Percentiles rank a stretch among this genome's conserved stretches.
Conservation (phyloP, 2,888 invertebrate species). For the Apotomis betuletana region DNA sequence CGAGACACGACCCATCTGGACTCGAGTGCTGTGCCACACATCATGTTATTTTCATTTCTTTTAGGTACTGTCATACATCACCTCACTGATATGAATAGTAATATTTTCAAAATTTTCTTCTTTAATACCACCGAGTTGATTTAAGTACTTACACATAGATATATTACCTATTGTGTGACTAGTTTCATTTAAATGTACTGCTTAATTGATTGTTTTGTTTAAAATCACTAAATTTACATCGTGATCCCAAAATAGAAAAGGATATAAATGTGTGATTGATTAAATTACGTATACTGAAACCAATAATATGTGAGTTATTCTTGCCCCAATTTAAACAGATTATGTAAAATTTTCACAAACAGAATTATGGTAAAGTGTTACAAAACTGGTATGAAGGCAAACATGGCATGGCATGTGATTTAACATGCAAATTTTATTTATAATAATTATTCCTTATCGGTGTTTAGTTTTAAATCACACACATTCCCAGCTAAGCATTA, state of each 20-base stretch:
- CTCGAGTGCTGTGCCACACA: conserved; percentile 47
- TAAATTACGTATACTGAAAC: neutral
- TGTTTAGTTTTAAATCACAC: conserved; percentile 27
- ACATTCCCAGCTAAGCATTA: conserved; percentile 73
- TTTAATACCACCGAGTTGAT: neutral
- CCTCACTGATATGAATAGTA: conserved; percentile 28
- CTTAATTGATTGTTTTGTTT: too few relatives aligned
- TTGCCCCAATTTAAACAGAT: conserved; percentile 1
- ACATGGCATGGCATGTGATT: conserved; percentile 1
- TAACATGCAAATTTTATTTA: conserved; percentile 11
- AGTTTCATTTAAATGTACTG: too few relatives aligned
- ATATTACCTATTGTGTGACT: too few relatives aligned
- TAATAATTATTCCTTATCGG: conserved; percentile 24
- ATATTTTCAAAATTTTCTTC: conserved; percentile 15
- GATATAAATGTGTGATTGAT: too few relatives aligned
- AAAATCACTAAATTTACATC: too few relatives aligned
- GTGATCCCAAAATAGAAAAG: too few relatives aligned
- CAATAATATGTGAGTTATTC: neutral
- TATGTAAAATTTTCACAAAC: conserved; percentile 18
- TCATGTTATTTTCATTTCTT: conserved; percentile 43
- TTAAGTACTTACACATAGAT: too few relatives aligned
- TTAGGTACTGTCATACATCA: conserved; percentile 33
- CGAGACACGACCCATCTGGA: conserved; percentile 78
- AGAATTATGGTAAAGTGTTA: conserved; percentile 11
- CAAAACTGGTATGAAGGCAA: neutral